Evolutionary conservation across 2,888 invertebrate genomes (phyloP).

Genomic region (Cepaea hortensis): DNA sequence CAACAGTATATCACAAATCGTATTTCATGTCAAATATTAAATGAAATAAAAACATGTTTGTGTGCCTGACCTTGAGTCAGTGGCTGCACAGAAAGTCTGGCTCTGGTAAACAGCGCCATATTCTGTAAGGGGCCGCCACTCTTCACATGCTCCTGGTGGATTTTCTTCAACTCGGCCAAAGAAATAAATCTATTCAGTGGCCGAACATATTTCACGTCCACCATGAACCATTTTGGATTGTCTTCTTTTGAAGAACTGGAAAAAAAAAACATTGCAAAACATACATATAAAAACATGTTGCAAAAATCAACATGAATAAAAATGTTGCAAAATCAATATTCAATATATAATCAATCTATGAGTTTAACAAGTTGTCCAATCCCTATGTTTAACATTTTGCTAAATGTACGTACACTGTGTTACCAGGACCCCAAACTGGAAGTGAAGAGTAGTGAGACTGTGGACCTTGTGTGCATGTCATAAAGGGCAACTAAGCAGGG

Average conservation of each 20-base stretch:
- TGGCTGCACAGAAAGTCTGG: constrained; percentile 75
- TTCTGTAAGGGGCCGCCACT: constrained; percentile 70
- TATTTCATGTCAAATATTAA: background rate
- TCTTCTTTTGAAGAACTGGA: constrained; percentile 61
- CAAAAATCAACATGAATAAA: no score
- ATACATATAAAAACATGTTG: no score
- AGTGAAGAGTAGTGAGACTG: no score
- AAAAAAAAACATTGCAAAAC: background rate
- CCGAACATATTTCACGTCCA: constrained; percentile 73
- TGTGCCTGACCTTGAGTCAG: constrained; percentile 66
- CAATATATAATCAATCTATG: no score
- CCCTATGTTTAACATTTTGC: no score
- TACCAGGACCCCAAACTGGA: no score
- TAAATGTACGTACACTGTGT: no score
- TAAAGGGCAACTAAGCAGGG: no score
- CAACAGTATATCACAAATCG: no score
- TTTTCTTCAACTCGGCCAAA: constrained; percentile 69
- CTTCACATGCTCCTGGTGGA: constrained; percentile 70
- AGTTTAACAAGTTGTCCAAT: no score
- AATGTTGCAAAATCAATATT: no score
- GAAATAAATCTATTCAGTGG: constrained; percentile 71
- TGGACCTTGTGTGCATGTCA: no score
- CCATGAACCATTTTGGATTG: constrained; percentile 75
- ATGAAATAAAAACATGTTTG: background rate
- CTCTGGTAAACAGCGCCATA: constrained; percentile 72